Base-by-base conservation (phyloP, 2,888 invertebrate species). In the Lomographa bimaculata region DNA sequence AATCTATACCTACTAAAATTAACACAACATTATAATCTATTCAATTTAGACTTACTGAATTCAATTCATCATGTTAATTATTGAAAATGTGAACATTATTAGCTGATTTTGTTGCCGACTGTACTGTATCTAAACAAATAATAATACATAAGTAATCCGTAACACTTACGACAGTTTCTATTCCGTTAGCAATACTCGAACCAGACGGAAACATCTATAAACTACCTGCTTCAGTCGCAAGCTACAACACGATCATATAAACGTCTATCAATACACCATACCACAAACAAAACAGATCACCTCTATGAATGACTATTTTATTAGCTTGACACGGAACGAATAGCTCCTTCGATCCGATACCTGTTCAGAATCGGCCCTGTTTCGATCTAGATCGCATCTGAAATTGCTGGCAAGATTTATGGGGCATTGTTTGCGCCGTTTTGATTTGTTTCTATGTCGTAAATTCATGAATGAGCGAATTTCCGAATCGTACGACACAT, bases 341-440 rank as follows among this genome's bases (percentile, higher is more conserved):
- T 44, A 47, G 44, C 46, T 27, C 33, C 42, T 43, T 36, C 37
- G 44, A 50, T 46, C 38, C 30, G 38, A 50, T 46, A 44, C 33
- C 68, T 65, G 72, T 75, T 65, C 66, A 4, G 14, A 14, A 14
- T 14, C 14, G 14, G 14, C 4, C 14, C 14, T 14, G 14, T 14
- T 14, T 14, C 14, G 14, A 14, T 14, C 14, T 54, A 76, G 80
- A 81, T 79, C 72, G 71, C 71, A 80, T 80, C 79, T 79, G 71
- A 77, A 80, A 80, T 79, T 80, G 79, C 73, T 59, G 49, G 57
- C 47, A 63, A 78, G 80, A 81, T 81, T 80, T 82, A 81, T 78
- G 56, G 69, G 57, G 68, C 66, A 70, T 73, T 78, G 79, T 78
- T 77, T 74, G 69, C 64, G 64, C 65, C 61, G 68, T 76, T 79